A percentile compares a stretch with the other conserved stretches of the same genome.
phyloP scores from a whole-genome alignment of 2,888 invertebrate genomes.

The Hesperia comma region DNA sequence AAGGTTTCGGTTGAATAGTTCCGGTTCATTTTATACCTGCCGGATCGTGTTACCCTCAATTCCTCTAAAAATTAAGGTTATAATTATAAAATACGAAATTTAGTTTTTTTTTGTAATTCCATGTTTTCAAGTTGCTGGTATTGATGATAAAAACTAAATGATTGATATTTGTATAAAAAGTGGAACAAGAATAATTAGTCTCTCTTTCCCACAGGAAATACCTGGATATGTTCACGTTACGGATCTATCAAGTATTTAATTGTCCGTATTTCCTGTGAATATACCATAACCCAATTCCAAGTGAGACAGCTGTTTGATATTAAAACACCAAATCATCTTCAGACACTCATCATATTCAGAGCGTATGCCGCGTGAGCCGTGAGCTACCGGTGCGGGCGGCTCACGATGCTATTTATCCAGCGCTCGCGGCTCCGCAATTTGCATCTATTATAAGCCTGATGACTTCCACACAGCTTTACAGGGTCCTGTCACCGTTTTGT shows the following conservation, averaged over 20 bases:
- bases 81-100: constrained; percentile 10
- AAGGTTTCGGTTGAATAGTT: constrained; percentile 20
- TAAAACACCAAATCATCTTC: background rate
- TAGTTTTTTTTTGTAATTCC: no score
- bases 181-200: no score
- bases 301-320: no score
- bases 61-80: constrained; percentile 15
- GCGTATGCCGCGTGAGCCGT: constrained; percentile 56
- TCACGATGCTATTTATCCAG: constrained; percentile 77
- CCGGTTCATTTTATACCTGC: constrained; percentile 29
- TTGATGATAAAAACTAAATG: no score
- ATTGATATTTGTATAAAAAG: no score
- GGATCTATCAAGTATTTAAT: no score
- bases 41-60: constrained; percentile 22
- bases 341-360: constrained; percentile 44
- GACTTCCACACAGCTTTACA: constrained; percentile 63
- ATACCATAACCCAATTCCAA: no score
- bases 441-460: constrained; percentile 74
- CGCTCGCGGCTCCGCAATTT: constrained; percentile 73
- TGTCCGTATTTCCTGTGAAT: no score
- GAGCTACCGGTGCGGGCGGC: constrained; percentile 78
- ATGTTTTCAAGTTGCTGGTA: no score
- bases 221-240: no score
- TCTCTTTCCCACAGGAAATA: no score
- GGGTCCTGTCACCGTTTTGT: constrained; percentile 1